phyloP scores from a whole-genome alignment of 1,140 invertebrate genomes.

The Tenebrio molitor region DNA sequence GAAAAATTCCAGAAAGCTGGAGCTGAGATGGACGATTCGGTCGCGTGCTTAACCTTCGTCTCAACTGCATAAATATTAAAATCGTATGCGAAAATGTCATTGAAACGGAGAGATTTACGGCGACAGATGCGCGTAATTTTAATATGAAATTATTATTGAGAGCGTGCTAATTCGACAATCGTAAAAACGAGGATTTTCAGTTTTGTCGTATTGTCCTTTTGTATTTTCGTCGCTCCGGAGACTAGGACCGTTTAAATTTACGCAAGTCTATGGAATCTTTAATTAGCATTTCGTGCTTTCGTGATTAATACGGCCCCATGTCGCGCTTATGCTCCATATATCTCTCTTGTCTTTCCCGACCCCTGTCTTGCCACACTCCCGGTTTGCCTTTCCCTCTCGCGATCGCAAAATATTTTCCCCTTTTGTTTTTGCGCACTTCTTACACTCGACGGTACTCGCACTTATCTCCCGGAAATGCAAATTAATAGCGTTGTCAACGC shows the following conservation, averaged over 20 bases:
- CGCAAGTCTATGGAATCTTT: conserved; percentile 50
- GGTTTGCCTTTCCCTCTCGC: conserved; percentile 49
- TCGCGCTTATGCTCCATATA: conserved; percentile 54
- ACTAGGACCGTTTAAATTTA: conserved; percentile 27
- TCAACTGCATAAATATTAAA: conserved; percentile 32
- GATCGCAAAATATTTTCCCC: conserved; percentile 53
- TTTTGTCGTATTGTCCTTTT: conserved; percentile 26
- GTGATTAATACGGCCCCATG: conserved; percentile 56
- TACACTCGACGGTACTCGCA: background rate
- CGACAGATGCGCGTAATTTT: conserved; percentile 31
- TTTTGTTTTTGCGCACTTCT: conserved; percentile 55
- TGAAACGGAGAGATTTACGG: conserved; percentile 26
- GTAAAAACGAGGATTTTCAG: conserved; percentile 25
- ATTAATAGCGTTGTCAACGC: conserved; percentile 6
- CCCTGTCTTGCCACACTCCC: conserved; percentile 48
- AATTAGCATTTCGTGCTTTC: conserved; percentile 54
- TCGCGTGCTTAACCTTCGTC: conserved; percentile 21
- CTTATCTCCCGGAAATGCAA: conserved; percentile 5
- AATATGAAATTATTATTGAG: conserved; percentile 29
- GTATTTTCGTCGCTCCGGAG: conserved; percentile 3
- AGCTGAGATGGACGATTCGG: background rate
- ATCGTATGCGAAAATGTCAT: conserved; percentile 18
- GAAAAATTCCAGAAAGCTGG: conserved; percentile 5
- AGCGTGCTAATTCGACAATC: conserved; percentile 7
- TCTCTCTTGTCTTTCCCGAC: conserved; percentile 39